Conservation (phyloP, 2,113 vertebrate species). For the Dipodomys ordii region DNA sequence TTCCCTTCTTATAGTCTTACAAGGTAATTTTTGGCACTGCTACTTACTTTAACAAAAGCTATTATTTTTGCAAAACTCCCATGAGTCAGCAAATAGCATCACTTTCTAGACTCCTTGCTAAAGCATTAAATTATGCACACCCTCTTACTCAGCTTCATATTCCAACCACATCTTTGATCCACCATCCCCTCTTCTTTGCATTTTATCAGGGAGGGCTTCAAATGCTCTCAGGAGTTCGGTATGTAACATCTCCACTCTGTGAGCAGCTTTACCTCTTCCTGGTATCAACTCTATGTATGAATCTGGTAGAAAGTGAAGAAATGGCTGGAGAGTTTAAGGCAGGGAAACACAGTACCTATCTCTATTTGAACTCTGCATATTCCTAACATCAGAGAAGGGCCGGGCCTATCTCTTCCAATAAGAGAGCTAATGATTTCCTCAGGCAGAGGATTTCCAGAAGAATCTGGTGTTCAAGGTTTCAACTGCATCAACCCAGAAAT, state of each 20-base stretch:
- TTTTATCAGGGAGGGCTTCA: background rate
- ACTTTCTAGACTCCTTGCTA: background rate
- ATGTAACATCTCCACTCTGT: background rate
- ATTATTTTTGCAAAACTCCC: conserved; percentile 2
- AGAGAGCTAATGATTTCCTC: background rate
- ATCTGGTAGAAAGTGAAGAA: background rate
- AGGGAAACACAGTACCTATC: background rate
- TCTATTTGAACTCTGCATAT: background rate
- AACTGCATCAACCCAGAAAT: background rate
- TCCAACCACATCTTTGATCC: background rate
- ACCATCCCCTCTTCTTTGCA: background rate
- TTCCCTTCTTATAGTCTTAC: conserved; percentile 3
- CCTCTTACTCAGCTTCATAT: background rate
- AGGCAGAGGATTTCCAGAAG: background rate
- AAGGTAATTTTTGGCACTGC: conserved; percentile 31
- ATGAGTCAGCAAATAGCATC: background rate
- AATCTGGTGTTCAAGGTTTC: background rate
- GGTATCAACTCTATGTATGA: background rate
- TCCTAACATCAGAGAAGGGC: background rate
- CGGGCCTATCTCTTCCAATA: background rate
- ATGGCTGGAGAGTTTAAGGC: background rate
- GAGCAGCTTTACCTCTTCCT: background rate
- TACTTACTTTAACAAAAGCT: conserved; percentile 29
- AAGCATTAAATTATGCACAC: background rate
- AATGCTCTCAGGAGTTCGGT: background rate